A percentile compares a stretch with the other conserved stretches of the same genome.
Evolutionary conservation across 2,113 vertebrate genomes (phyloP).

Genomic region (Riparia riparia): DNA sequence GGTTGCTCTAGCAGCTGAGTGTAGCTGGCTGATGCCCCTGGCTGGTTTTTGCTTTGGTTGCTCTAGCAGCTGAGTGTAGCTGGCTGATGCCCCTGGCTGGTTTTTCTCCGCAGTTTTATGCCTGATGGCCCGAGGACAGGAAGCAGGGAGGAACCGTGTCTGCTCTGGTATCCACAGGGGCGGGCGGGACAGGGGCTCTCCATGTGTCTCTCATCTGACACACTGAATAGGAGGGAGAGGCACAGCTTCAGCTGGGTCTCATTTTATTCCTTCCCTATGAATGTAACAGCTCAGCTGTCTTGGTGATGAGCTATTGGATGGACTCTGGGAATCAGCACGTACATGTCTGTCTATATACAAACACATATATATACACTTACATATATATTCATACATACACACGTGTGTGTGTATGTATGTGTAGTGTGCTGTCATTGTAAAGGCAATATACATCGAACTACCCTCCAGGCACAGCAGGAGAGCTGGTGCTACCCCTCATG

Average conservation of each 20-base stretch:
- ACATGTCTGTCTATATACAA: fast-evolving
- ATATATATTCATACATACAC: fast-evolving
- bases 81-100: background rate
- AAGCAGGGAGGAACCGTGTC: background rate
- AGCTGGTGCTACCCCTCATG: background rate
- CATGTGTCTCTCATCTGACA: background rate
- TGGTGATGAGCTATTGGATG: background rate
- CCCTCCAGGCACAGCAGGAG: background rate
- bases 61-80: background rate
- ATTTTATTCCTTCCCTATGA: background rate
- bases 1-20: background rate
- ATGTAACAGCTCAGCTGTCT: background rate
- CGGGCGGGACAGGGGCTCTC: fast-evolving
- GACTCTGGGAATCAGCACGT: background rate
- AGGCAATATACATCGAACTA: background rate
- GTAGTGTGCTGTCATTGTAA: background rate
- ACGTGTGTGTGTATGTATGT: fast-evolving
- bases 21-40: background rate
- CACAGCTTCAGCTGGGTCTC: background rate
- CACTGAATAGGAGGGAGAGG: background rate
- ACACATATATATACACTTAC: fast-evolving
- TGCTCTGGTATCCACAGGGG: background rate
- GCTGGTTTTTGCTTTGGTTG: background rate
- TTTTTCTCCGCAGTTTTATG: background rate
- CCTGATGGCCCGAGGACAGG: background rate